Evolutionary conservation across 2,113 vertebrate species (phyloP), one percentile per base, ranked within the genome.

Genomic region (Triplophysa rosa): DNA sequence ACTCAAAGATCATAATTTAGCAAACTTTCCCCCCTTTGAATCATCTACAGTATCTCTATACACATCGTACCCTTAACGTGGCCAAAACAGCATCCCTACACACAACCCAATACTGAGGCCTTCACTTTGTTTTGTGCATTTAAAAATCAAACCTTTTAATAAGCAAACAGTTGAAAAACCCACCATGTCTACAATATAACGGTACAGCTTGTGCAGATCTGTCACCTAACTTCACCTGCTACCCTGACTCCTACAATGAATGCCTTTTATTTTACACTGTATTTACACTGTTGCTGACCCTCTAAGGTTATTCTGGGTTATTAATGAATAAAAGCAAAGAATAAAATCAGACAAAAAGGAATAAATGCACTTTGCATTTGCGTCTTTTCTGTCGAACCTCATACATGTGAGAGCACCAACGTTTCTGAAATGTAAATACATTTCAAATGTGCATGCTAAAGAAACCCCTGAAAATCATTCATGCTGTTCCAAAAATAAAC

Each of bases 181-280:
- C 59, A 74, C 45, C 16, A 63, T 63, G 72, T n/a, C 21, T 29
- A 17, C n/a, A 29, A 16, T 54, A 71, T 14, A 37, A 71, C 17
- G 6, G 49, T 21, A 63, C 58, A 63, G 59, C 21, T 47, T 49
- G 59, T 63, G 9, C 75, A 58, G 69, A 78, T 74, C 67, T 76
- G 82, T 89, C 85, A 89, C 88, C 86, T 89, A 83, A 86, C 26
- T 17, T 89, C 87, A 89, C 86, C 85, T 79, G 81, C 67, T 58
- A 63, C 58, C 58, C n/a, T n/a, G 59, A 78, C 24, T 61, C 47
- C 33, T 9, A 82, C 78, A 77, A 71, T 56, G 69, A 49, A 24
- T 64, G 71, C 19, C 42, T 76, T 61, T 26, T 33, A 10, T 33
- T 61, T 61, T 13, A 42, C 42, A 61, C 13, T 21, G 45, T 9